These are phyloP conservation scores for Idaea aversata DNA, from an alignment of 2,888 invertebrate species.

Conservation along the genomic window DNA sequence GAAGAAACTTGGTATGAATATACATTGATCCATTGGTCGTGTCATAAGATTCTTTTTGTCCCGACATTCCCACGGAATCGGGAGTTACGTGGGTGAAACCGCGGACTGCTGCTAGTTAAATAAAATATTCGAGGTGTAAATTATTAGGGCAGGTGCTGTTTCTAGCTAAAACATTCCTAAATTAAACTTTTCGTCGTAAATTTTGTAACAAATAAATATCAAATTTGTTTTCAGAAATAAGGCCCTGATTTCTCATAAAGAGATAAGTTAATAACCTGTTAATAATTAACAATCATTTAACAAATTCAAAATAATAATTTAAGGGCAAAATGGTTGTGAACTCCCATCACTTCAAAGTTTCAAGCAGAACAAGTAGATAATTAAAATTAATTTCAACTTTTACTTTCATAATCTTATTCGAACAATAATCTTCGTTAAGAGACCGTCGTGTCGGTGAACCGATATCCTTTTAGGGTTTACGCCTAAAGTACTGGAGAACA, in stretches of 20 bases:
- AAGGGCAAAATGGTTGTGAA: neutral
- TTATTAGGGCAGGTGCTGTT: too few relatives aligned
- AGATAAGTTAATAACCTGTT: too few relatives aligned
- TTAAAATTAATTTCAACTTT: neutral
- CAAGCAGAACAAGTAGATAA: neutral
- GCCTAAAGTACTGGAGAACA: too few relatives aligned
- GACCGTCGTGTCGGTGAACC: neutral
- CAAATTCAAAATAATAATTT: neutral
- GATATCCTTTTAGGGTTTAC: neutral
- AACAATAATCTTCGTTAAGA: neutral
- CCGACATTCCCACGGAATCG: too few relatives aligned
- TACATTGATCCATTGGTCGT: too few relatives aligned
- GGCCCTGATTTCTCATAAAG: too few relatives aligned
- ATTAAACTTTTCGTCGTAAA: neutral
- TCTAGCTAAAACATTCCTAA: too few relatives aligned
- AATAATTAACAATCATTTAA: neutral
- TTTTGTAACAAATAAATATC: neutral
- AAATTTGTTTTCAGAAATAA: neutral
- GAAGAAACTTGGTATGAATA: too few relatives aligned
- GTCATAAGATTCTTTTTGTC: too few relatives aligned
- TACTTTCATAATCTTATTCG: neutral
- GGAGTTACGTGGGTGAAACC: too few relatives aligned
- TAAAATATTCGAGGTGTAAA: too few relatives aligned
- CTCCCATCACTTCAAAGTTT: neutral
- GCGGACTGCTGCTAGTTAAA: too few relatives aligned